Evolutionary conservation across 2,888 invertebrate species (phyloP).

Genomic region (Macaria notata): DNA sequence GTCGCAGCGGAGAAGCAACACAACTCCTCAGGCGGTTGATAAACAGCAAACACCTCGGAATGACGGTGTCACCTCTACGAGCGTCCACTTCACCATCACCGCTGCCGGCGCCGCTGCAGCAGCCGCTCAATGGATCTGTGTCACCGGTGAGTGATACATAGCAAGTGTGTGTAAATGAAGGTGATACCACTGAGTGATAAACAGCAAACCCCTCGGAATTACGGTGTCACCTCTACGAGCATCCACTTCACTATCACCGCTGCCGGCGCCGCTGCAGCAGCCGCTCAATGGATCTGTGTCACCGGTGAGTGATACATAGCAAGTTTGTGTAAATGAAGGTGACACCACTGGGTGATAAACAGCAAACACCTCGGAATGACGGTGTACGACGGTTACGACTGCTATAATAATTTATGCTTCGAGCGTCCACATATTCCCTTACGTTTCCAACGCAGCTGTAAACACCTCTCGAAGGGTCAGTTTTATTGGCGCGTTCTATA

Average conservation of each 20-base stretch:
- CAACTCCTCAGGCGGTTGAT: slow-evolving; percentile 89
- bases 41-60: slow-evolving; percentile 88
- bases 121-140: slow-evolving; percentile 63
- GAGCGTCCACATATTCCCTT: too few relatives aligned
- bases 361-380: too few relatives aligned
- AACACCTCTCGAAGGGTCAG: too few relatives aligned
- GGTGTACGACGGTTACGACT: too few relatives aligned
- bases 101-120: slow-evolving; percentile 47
- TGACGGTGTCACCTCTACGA: slow-evolving; percentile 83
- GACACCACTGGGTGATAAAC: not conserved
- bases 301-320: slow-evolving; percentile 53
- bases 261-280: slow-evolving; percentile 49
- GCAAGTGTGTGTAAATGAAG: not conserved
- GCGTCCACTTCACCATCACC: slow-evolving; percentile 60
- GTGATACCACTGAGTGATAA: not conserved
- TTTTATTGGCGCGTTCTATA: too few relatives aligned
- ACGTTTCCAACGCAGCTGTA: too few relatives aligned
- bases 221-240: not conserved
- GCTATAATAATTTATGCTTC: too few relatives aligned
- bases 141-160: slow-evolving; percentile 61
- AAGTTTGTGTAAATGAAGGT: not conserved
- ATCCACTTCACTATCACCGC: slow-evolving; percentile 60
- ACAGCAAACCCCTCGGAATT: too few relatives aligned
- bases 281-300: slow-evolving; percentile 67
- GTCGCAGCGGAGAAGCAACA: slow-evolving; percentile 87